Evolutionary conservation across 2,797 vertebrate species (phyloP).

Genomic region (Austrolebias charrua): DNA sequence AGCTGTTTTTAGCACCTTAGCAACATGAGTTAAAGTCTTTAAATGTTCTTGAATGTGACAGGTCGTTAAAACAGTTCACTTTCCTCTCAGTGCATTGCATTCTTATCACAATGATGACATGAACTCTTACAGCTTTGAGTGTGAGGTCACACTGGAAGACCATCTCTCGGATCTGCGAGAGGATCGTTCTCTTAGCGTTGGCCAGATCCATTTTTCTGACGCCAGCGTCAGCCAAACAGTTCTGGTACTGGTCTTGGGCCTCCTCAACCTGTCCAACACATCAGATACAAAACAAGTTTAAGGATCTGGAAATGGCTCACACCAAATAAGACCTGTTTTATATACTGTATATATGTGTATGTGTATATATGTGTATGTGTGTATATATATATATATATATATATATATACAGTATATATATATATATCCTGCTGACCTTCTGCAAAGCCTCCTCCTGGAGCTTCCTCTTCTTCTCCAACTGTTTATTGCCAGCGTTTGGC

Average conservation of each 20-base stretch:
- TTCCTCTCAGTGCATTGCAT: background rate
- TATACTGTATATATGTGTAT: no score
- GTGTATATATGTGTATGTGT: no score
- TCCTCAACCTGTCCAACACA: slow-evolving; percentile 86
- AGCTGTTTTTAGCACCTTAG: background rate
- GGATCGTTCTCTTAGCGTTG: slow-evolving; percentile 89
- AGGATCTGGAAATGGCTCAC: slow-evolving; percentile 70
- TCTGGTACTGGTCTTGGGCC: slow-evolving; percentile 90
- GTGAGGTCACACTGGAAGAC: slow-evolving; percentile 98
- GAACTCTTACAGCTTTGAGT: slow-evolving; percentile 91
- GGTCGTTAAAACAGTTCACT: background rate
- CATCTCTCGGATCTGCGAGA: slow-evolving; percentile 90
- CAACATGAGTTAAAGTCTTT: background rate
- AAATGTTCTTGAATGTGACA: background rate
- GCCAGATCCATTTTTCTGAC: slow-evolving; percentile 86
- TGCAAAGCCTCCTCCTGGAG: slow-evolving; percentile 93
- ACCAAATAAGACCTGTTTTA: background rate
- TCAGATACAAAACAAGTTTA: slow-evolving; percentile 7
- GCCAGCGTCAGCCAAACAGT: slow-evolving; percentile 86
- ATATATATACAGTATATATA: no score
- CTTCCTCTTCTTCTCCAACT: slow-evolving; percentile 91
- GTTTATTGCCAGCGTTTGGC: slow-evolving; percentile 85
- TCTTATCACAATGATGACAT: background rate
- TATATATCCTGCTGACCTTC: slow-evolving; percentile 77
- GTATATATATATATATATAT: no score